Percentiles rank a stretch among this genome's conserved stretches.
Evolutionary conservation across 1,140 invertebrate genomes (phyloP).

Genomic region (Eriocheir sinensis): DNA sequence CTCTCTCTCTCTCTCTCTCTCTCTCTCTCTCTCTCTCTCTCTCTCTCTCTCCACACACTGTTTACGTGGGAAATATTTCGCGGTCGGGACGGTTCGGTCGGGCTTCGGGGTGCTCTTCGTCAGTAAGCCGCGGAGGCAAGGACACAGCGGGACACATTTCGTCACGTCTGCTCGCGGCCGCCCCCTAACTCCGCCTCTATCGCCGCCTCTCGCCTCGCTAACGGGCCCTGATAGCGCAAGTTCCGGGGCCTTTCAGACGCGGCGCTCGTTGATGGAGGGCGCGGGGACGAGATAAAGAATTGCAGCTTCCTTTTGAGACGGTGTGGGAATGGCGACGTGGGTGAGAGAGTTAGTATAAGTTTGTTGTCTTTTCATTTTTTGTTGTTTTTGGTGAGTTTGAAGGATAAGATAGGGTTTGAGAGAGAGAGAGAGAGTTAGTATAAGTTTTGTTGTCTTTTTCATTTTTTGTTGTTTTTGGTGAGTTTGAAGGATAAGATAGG

Average conservation of each 20-base stretch:
- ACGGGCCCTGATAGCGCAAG: not conserved
- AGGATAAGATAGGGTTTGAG: no score
- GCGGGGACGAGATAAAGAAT: not conserved
- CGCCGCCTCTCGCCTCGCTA: not conserved
- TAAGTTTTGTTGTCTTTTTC: no score
- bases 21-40: no score
- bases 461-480: no score
- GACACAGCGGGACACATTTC: not conserved
- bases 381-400: no score
- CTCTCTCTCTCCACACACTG: no score
- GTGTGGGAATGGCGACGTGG: not conserved
- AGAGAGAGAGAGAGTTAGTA: not conserved
- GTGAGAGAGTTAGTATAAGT: no score
- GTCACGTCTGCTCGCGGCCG: not conserved
- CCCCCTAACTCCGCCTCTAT: not conserved
- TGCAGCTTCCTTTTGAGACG: not conserved
- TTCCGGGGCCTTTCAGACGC: not conserved
- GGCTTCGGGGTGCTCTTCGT: not conserved
- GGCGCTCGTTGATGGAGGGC: not conserved
- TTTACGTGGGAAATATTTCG: not conserved
- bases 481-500: no score
- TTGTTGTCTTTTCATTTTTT: no score
- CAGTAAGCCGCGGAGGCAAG: not conserved
- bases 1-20: no score
- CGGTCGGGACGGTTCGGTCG: not conserved